Evolutionary conservation across 1,140 invertebrate species (phyloP).

Genomic region (Phymastichus coffea): DNA sequence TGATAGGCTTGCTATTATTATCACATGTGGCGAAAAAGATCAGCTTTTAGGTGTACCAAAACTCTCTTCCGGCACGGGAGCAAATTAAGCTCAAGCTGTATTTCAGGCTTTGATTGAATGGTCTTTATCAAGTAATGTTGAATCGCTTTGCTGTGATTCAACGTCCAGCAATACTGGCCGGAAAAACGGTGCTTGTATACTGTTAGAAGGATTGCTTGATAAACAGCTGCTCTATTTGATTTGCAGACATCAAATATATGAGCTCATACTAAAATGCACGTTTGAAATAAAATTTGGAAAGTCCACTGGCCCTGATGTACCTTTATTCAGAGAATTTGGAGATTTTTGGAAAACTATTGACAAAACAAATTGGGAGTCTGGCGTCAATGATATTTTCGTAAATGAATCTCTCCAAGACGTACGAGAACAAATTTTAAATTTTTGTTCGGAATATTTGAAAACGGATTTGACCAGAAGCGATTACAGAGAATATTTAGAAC

Average conservation of each 20-base stretch:
- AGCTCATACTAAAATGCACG: background rate
- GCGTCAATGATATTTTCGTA: background rate
- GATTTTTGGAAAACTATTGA: background rate
- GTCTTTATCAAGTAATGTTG: no score
- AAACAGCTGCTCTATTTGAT: slow-evolving; percentile 37
- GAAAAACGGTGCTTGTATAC: slow-evolving; percentile 35
- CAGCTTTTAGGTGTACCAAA: no score
- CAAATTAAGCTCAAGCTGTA: no score
- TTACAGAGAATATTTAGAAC: slow-evolving; percentile 34
- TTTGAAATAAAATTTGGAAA: no score
- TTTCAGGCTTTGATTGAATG: no score
- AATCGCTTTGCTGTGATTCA: slow-evolving; percentile 27
- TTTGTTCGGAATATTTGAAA: background rate
- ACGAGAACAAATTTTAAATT: background rate
- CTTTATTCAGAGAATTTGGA: no score
- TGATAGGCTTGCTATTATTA: no score
- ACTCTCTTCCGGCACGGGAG: no score
- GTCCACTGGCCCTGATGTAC: no score
- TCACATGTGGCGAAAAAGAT: no score
- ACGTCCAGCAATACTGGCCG: slow-evolving; percentile 30
- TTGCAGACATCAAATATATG: slow-evolving; percentile 38
- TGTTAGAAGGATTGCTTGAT: slow-evolving; percentile 36
- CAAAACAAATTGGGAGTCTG: no score
- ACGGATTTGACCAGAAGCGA: slow-evolving; percentile 31
- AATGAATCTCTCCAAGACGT: no score